These are phyloP conservation scores for Macaria notata DNA, from an alignment of 2,888 invertebrate species.

Conservation along the genomic window DNA sequence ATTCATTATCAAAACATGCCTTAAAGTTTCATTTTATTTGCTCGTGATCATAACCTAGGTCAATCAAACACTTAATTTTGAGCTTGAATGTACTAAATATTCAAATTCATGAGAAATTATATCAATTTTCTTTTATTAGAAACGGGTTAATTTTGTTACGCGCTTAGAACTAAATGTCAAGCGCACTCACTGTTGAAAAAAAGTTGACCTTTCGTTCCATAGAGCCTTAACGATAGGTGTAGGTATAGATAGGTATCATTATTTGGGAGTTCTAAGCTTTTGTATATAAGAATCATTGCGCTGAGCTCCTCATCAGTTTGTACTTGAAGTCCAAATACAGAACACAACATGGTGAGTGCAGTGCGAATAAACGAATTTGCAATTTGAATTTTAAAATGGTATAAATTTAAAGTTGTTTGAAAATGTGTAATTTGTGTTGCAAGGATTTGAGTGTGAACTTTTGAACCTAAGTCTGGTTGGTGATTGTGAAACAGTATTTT, in stretches of 20 bases:
- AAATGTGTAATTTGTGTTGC: slow-evolving; percentile 3
- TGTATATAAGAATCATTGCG: slow-evolving; percentile 44
- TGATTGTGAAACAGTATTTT: slow-evolving; percentile 8
- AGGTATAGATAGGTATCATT: slow-evolving; percentile 29
- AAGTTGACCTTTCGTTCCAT: slow-evolving; percentile 43
- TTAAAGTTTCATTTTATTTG: not conserved
- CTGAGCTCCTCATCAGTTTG: slow-evolving; percentile 37
- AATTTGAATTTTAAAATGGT: not conserved
- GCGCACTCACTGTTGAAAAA: slow-evolving; percentile 29
- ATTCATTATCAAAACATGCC: no score
- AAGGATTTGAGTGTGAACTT: slow-evolving; percentile 5
- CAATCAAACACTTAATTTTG: not conserved
- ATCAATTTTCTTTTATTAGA: slow-evolving; percentile 10
- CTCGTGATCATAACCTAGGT: no score
- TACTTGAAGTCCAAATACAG: slow-evolving; percentile 36
- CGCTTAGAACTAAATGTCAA: slow-evolving; percentile 41
- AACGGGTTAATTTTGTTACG: slow-evolving; percentile 26
- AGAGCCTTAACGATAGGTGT: not conserved
- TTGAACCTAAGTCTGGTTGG: slow-evolving; percentile 5
- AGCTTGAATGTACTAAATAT: slow-evolving; percentile 8
- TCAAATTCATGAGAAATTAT: slow-evolving; percentile 4
- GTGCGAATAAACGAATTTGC: not conserved
- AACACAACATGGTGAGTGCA: slow-evolving; percentile 51
- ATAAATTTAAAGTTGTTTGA: no score
- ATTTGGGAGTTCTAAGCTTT: slow-evolving; percentile 31